A percentile compares a stretch with the other conserved stretches of the same genome.
Conservation (phyloP, 2,888 invertebrate species). For the Congeria kusceri region DNA sequence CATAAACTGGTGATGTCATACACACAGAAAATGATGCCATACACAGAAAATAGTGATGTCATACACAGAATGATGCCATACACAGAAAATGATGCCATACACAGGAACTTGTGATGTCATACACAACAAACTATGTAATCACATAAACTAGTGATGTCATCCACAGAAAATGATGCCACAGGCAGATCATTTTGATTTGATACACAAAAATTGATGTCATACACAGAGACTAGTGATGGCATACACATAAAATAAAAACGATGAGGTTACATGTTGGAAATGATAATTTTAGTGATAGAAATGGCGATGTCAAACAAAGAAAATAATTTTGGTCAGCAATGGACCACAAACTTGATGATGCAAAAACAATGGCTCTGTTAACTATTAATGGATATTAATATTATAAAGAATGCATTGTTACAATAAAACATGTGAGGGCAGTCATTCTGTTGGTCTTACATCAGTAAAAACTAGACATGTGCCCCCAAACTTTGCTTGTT, state of each 20-base stretch:
- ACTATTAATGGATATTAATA: too few species aligned
- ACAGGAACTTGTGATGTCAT: conserved; percentile 41
- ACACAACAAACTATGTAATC: conserved; percentile 12
- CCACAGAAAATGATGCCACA: conserved; percentile 12
- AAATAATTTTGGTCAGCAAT: too few species aligned
- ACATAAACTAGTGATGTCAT: conserved; percentile 13
- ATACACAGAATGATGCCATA: conserved; percentile 9
- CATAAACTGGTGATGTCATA: conserved; percentile 10
- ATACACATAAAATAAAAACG: not conserved
- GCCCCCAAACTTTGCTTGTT: too few species aligned
- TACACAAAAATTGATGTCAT: conserved; percentile 10
- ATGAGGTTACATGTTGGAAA: too few species aligned
- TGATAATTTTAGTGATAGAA: too few species aligned
- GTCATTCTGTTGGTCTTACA: too few species aligned
- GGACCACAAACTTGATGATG: too few species aligned
- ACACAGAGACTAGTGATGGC: conserved; percentile 24
- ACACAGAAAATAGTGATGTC: conserved; percentile 1
- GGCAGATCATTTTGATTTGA: not conserved
- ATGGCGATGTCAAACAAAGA: too few species aligned
- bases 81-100: conserved; percentile 8
- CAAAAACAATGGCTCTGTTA: not conserved
- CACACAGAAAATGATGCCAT: conserved; percentile 5
- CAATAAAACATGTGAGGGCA: too few species aligned
- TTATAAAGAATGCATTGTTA: too few species aligned
- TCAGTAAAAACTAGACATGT: too few species aligned